Evolutionary conservation across 2,113 vertebrate species (phyloP), one percentile per base, ranked within the genome.

Genomic region (Dasyornis broadbenti): DNA sequence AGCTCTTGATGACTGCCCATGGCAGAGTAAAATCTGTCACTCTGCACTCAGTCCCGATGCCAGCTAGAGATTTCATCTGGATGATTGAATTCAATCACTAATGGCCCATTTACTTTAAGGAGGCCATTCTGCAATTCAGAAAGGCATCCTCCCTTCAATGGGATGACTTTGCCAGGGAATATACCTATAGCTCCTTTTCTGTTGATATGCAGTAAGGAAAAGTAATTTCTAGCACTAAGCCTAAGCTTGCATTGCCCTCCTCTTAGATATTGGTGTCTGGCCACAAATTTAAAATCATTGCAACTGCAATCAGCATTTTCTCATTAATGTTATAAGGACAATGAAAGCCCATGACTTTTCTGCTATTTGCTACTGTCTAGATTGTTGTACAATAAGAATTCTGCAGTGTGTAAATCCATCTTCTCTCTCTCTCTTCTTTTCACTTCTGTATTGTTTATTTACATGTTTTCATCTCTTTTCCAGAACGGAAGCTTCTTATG

Each of bases 1-100:
- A 81, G 85, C 69, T 81, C 72, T 60, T 64, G 39, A 21, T 70
- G 79, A 47, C 64, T 80, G 76, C 50, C 72, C 44, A 19, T 1
- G 5, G 77, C 2, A 4, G 42, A 61, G 19, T 52, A 83, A 83
- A 88, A 90, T 89, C 82, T 75, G 64, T 86, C 86, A 73, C 57
- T 65, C 66, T 64, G 64, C 79, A 75, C 56, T 73, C 12, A 2
- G 80, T 52, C 64, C 31, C 1, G 0, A 2, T 49, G 68, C 64
- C 82, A 93, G 82, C 82, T 73, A 94, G n/a, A 72, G 81, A 66
- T 90, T 66, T 86, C 4, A 1, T 66, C 52, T 70, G 59, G 47
- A 44, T 88, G 85, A 90, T 5, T 86, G 87, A 96, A 95, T 88
- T 94, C 92, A 77, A 73, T 78, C 75, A 88, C 90, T 97, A 93